Base-by-base conservation (phyloP, 2,797 vertebrate genomes). In the Chaunax sp. region DNA sequence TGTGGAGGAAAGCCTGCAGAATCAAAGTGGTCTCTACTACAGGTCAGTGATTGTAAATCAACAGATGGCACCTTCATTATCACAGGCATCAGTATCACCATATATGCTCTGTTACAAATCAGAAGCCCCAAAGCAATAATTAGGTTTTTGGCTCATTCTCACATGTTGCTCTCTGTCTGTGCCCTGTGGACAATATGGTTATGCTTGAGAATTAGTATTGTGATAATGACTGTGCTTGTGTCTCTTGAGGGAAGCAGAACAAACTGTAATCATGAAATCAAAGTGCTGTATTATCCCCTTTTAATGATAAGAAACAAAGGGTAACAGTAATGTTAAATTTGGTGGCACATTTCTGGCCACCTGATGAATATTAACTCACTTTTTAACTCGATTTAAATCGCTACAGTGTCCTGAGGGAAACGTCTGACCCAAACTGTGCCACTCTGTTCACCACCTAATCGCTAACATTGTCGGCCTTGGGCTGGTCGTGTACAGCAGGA, bases 1-100 rank as follows among this genome's bases (percentile, higher is more conserved):
- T 0, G 92, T 94, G 78, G 93, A 94, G 0, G 91, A 94, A 78
- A 91, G 87, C 46, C 61, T 91, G 59, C 38, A 68, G 81, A 16
- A 68, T 87, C 0, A 51, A 38, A 93, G 86, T 5, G 93, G 93
- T 22, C 87, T 94, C 38, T 94, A 93, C 69, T 95, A 93, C 90
- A 94, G 93, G 92, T 77, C 54, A 85, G 89, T 71, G 7, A 15
- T 0, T 52, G 23, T 26, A 50, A 66, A 67, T 26, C 49, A 23
- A 13, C 25, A 16, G 19, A 51, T 1, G 0, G 8, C 26, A 40
- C 9, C 14, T 56, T 20, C 12, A 43, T 22, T 7, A 45, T 23
- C 15, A 58, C 40, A 28, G 20, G 43, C 22, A 40, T 2, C 8
- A 41, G 28, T n/a, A 53, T 18, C 5, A 8, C 14, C 13, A 40